Conservation (phyloP, 2,797 vertebrate species). For the Florisuga fusca region DNA sequence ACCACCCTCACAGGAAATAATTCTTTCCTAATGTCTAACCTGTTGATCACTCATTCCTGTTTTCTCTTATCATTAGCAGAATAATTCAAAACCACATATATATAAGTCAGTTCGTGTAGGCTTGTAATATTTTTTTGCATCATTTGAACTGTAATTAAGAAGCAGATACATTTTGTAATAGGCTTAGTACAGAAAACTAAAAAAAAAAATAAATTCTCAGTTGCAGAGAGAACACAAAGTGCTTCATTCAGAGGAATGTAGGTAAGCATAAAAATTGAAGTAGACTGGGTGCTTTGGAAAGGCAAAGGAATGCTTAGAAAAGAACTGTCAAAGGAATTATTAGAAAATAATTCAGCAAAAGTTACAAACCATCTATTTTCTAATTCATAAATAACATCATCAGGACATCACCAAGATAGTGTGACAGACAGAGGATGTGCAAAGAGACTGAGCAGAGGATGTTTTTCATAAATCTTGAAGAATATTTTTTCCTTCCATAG, state of each 20-base stretch:
- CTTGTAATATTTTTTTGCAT: not conserved
- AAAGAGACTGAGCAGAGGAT: not conserved
- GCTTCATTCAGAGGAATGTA: not conserved
- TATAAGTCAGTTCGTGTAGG: not conserved
- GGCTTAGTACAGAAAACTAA: not conserved
- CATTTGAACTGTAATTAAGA: not conserved
- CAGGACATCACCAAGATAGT: not conserved
- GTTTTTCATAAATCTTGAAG: not conserved
- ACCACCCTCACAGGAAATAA: too few species aligned
- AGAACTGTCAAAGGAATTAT: not conserved
- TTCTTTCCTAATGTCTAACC: too few species aligned
- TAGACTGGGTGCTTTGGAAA: not conserved
- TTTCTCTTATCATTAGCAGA: not conserved
- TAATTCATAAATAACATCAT: not conserved
- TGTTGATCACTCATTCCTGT: not conserved
- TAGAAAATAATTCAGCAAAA: not conserved
- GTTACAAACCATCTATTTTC: not conserved
- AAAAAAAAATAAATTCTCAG: not conserved
- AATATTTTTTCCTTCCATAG: not conserved
- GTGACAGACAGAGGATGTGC: not conserved
- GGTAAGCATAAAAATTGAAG: not conserved
- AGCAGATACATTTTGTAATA: not conserved
- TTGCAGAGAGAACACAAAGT: not conserved
- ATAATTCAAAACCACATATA: not conserved
- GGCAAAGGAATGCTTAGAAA: not conserved